phyloP scores from a whole-genome alignment of 2,113 vertebrate genomes.

The Boulengeromyrus knoepffleri region DNA sequence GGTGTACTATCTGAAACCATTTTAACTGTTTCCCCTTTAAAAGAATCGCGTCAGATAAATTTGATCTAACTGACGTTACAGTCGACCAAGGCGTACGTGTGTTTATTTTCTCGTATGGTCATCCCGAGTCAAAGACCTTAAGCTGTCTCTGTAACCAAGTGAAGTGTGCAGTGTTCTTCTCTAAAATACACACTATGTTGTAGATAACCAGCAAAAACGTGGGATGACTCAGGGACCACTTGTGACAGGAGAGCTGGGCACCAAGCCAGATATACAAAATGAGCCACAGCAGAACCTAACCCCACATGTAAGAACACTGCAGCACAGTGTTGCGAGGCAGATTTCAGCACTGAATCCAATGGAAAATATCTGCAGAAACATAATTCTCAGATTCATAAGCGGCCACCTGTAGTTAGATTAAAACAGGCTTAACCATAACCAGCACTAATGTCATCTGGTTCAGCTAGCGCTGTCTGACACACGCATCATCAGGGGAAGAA shows the following conservation, averaged over 20 bases:
- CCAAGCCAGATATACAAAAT: slow-evolving; percentile 3
- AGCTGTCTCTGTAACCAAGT: background rate
- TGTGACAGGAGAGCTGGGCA: slow-evolving; percentile 13
- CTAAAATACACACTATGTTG: background rate
- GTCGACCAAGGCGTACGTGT: background rate
- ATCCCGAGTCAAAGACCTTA: background rate
- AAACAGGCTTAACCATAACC: background rate
- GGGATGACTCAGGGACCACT: slow-evolving; percentile 10
- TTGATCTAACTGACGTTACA: background rate
- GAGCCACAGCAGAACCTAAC: slow-evolving; percentile 1
- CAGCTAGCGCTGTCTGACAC: background rate
- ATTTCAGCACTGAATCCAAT: slow-evolving; percentile 3
- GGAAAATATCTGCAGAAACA: background rate
- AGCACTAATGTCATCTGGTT: background rate
- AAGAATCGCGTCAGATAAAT: background rate
- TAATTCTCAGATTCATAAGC: background rate
- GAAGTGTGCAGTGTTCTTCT: background rate
- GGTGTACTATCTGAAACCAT: background rate
- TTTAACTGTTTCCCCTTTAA: background rate
- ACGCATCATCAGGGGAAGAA: background rate
- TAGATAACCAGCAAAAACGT: background rate
- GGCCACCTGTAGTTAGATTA: background rate
- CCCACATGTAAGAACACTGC: background rate
- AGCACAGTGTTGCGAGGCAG: slow-evolving; percentile 12
- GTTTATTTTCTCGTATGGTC: background rate